Evolutionary conservation across 1,140 invertebrate species (phyloP), one percentile per base, ranked within the genome.

Genomic region (Aphelenchoides fujianensis): DNA sequence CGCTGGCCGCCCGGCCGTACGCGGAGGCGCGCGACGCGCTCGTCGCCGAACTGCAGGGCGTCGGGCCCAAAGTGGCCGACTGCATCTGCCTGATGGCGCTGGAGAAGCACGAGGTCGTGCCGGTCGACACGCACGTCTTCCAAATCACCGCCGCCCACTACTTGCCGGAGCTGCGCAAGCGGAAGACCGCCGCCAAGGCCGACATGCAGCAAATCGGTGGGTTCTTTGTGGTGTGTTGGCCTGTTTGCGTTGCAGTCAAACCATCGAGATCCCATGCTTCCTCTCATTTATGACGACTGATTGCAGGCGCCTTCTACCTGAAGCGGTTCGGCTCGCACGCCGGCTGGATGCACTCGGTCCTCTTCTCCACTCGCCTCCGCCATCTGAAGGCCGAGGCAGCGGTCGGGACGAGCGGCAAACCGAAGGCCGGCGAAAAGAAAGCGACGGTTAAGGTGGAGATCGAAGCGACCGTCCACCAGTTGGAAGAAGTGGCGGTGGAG

Each of bases 41-140:
- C 3, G 19, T 76, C 34, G 32, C 28, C 28, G 35, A 59, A 41
- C 57, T 76, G 16, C 73, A 71, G 5, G 75, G 75, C 19, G 64
- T 76, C 35, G 75, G 75, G 0, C 77, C 77, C 1, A 78, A 80
- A 53, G 74, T 77, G 27, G 94, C 95, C n/a, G 95, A 98, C 85
- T 98, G 95, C 85, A 92, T 98, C 78, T 95, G 93, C 85, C 87
- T 98, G 2, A 98, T 98, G 95, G 94, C 94, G 0, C 85, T 98
- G 71, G 91, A 91, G 59, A 92, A 97, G 84, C 83, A 93, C 54
- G 89, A 91, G 82, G 90, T 93, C 0, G 89, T 98, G 68, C 95
- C 95, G 12, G 91, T 98, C 0, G 96, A 98, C 85, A 97, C 94
- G 0, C 95, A 98, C 85, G 92, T 98, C 23, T 94, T 91, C 86